These are phyloP conservation scores for Drosophila paulistorum DNA, from an alignment of 1,140 invertebrate genomes.

Conservation along the genomic window DNA sequence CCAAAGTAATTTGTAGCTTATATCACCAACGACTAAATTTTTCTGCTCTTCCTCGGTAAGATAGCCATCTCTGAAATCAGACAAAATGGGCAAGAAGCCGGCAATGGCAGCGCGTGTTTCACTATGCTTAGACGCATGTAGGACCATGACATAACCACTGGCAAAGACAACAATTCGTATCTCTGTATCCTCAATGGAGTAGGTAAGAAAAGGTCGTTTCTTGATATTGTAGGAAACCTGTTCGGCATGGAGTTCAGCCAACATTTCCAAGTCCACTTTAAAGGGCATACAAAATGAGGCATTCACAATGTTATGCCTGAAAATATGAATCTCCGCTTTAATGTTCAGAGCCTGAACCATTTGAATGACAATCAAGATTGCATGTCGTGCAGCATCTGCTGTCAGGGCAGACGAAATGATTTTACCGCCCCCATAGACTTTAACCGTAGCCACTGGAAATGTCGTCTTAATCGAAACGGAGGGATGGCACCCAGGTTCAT, in stretches of 20 bases:
- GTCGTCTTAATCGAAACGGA: constrained; percentile 28
- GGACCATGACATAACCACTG: constrained; percentile 52
- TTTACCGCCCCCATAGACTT: constrained; percentile 44
- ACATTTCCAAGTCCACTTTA: constrained; percentile 47
- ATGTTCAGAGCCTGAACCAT: constrained; percentile 52
- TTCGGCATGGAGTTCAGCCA: constrained; percentile 30
- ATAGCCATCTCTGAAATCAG: constrained; percentile 38
- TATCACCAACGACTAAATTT: constrained; percentile 28
- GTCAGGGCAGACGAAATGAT: constrained; percentile 40
- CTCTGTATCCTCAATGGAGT: constrained; percentile 29
- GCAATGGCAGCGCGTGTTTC: constrained; percentile 54
- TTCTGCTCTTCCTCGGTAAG: constrained; percentile 34
- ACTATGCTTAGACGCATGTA: constrained; percentile 46
- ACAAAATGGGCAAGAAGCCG: constrained; percentile 51
- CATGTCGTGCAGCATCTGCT: constrained; percentile 32
- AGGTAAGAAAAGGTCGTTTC: constrained; percentile 55
- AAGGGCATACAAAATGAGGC: constrained; percentile 65
- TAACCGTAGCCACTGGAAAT: constrained; percentile 37
- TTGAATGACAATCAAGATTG: constrained; percentile 43
- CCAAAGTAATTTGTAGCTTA: constrained; percentile 57
- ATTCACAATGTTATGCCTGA: constrained; percentile 50
- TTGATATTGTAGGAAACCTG: constrained; percentile 28
- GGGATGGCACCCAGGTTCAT: constrained; percentile 51
- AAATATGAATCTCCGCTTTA: constrained; percentile 40
- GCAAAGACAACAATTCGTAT: constrained; percentile 57